Conservation (phyloP, 2,797 vertebrate species). For the Emys orbicularis region DNA sequence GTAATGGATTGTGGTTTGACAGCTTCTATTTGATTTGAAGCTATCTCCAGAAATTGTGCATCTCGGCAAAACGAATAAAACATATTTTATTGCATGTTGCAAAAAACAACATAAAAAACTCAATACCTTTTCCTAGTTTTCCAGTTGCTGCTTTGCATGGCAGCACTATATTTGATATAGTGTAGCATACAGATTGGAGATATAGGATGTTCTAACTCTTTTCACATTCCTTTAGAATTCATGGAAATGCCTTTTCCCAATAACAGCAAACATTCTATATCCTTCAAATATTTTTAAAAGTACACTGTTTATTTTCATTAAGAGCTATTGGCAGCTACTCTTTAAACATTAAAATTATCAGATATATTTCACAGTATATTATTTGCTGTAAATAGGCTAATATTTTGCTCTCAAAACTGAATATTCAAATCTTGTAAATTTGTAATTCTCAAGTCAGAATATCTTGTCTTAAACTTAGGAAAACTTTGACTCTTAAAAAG, state of each 20-base stretch:
- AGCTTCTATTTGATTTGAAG: not conserved
- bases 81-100: not conserved
- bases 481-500: not conserved
- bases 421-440: not conserved
- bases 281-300: not conserved
- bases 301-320: not conserved
- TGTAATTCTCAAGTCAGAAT: not conserved
- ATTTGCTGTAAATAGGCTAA: not conserved
- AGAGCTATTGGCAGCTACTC: not conserved
- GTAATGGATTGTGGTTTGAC: not conserved
- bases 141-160: not conserved
- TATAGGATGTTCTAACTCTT: slow-evolving; percentile 19
- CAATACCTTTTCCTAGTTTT: fast-evolving
- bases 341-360: not conserved
- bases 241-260: slow-evolving; percentile 75
- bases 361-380: not conserved
- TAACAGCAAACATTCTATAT: slow-evolving; percentile 24
- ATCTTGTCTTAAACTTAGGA: not conserved
- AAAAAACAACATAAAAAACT: not conserved
- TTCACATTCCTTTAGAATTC: slow-evolving; percentile 74
- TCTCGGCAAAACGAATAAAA: not conserved
- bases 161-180: not conserved
- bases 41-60: not conserved
- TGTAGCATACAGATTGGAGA: not conserved
- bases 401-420: not conserved